These are phyloP conservation scores for Okapia johnstoni DNA, from an alignment of 2,113 vertebrate species.

Conservation along the genomic window DNA sequence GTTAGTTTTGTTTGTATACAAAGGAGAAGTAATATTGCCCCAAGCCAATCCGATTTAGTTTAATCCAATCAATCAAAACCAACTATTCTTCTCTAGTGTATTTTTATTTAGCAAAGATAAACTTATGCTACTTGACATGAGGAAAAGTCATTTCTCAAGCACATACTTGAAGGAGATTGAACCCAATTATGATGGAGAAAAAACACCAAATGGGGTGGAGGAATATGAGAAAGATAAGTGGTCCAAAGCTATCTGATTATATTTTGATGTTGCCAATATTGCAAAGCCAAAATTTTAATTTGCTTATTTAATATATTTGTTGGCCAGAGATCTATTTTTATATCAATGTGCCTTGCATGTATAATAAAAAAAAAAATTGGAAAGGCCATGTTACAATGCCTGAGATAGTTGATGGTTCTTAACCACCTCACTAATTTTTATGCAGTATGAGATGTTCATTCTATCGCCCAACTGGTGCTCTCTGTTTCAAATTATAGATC, in stretches of 20 bases:
- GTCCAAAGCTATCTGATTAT: slow-evolving; percentile 73
- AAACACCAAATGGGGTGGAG: slow-evolving; percentile 57
- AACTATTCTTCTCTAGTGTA: slow-evolving; percentile 42
- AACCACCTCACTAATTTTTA: slow-evolving; percentile 62
- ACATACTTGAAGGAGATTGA: slow-evolving; percentile 58
- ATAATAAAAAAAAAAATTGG: slow-evolving; percentile 57
- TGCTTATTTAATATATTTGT: slow-evolving; percentile 65
- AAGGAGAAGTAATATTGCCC: slow-evolving; percentile 35
- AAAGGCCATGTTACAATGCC: slow-evolving; percentile 50
- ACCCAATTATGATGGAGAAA: slow-evolving; percentile 3
- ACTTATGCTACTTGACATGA: slow-evolving; percentile 54
- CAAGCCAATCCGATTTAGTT: not conserved
- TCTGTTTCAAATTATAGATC: slow-evolving; percentile 65
- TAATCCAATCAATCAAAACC: slow-evolving; percentile 22
- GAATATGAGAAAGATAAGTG: slow-evolving; percentile 57
- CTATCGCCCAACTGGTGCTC: slow-evolving; percentile 61
- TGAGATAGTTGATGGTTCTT: slow-evolving; percentile 60
- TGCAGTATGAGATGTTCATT: slow-evolving; percentile 53
- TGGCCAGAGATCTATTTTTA: slow-evolving; percentile 77
- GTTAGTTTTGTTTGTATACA: slow-evolving; percentile 41
- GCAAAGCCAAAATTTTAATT: slow-evolving; percentile 73
- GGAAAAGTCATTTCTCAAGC: slow-evolving; percentile 62
- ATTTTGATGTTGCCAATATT: slow-evolving; percentile 71
- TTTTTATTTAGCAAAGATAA: slow-evolving; percentile 52
- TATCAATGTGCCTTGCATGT: slow-evolving; percentile 81